Percentiles rank a stretch among this genome's conserved stretches.
Evolutionary conservation across 2,797 vertebrate genomes (phyloP).

Genomic region (Crocidura indochinensis): DNA sequence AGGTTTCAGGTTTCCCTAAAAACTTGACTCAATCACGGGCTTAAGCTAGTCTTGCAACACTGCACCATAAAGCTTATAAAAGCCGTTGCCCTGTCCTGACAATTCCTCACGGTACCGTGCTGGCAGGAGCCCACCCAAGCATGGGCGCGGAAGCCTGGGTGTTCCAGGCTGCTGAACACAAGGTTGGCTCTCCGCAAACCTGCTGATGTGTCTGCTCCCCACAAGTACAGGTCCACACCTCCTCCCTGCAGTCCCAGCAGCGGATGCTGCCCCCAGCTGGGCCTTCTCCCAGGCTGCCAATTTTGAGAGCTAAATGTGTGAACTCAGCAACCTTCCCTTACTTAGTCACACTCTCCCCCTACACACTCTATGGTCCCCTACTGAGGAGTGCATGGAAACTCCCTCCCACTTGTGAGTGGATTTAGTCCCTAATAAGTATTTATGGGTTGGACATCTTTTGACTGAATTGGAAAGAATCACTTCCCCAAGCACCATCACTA

Average conservation of each 20-base stretch:
- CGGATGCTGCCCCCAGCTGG: not conserved
- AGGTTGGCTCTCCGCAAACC: slow-evolving; percentile 21
- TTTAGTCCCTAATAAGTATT: slow-evolving; percentile 3
- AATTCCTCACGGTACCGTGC: slow-evolving; percentile 14
- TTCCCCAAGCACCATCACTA: slow-evolving; percentile 32
- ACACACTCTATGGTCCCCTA: not conserved
- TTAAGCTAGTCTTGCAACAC: slow-evolving; percentile 71
- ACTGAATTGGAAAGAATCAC: not conserved
- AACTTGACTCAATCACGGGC: slow-evolving; percentile 59
- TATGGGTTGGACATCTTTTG: slow-evolving; percentile 17
- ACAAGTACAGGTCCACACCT: slow-evolving; percentile 44
- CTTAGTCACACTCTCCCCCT: not conserved
- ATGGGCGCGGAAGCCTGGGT: slow-evolving; percentile 24
- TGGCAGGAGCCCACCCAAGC: slow-evolving; percentile 53
- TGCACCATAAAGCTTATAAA: slow-evolving; percentile 66
- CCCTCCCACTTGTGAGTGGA: not conserved
- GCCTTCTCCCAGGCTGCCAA: not conserved
- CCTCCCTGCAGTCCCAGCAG: not conserved
- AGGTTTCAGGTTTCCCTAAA: slow-evolving; percentile 62
- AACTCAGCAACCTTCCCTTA: slow-evolving; percentile 14
- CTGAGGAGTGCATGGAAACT: not conserved
- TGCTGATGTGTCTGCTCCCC: slow-evolving; percentile 41
- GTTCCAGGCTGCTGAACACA: slow-evolving; percentile 38
- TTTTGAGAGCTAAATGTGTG: slow-evolving; percentile 28
- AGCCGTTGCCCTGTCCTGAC: slow-evolving; percentile 50